Conservation (phyloP, 2,797 vertebrate species). For the Amblyopsis hoosieri region DNA sequence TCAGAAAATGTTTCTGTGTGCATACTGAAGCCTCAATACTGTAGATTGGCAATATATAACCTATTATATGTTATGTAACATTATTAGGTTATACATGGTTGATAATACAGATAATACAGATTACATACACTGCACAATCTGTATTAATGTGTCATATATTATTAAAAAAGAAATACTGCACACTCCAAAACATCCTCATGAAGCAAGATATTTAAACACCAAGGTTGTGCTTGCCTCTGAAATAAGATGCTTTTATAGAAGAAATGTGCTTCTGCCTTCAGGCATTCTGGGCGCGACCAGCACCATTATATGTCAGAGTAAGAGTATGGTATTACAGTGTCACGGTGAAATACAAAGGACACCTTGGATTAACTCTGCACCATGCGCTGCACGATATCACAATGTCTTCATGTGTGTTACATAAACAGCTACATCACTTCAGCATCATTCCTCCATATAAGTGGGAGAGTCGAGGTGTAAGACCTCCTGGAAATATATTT, state of each 20-base stretch:
- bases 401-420: slow-evolving; percentile 6
- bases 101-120: not conserved
- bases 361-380: slow-evolving; percentile 7
- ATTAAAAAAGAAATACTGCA: not conserved
- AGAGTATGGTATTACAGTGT: not conserved
- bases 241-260: no score
- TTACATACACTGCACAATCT: not conserved
- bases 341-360: not conserved
- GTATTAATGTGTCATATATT: not conserved
- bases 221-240: no score
- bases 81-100: no score
- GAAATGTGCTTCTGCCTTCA: no score
- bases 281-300: no score
- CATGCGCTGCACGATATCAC: not conserved
- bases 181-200: not conserved
- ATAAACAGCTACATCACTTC: slow-evolving; percentile 4
- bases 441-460: not conserved
- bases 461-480: no score
- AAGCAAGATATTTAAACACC: no score
- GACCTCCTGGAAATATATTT: no score
- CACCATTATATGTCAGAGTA: no score
- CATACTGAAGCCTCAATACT: not conserved
- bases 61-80: no score
- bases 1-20: no score
- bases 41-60: not conserved